Percentiles rank a stretch among this genome's conserved stretches.
Evolutionary conservation across 2,888 invertebrate genomes (phyloP).

Genomic region (Cantharis lateralis): DNA sequence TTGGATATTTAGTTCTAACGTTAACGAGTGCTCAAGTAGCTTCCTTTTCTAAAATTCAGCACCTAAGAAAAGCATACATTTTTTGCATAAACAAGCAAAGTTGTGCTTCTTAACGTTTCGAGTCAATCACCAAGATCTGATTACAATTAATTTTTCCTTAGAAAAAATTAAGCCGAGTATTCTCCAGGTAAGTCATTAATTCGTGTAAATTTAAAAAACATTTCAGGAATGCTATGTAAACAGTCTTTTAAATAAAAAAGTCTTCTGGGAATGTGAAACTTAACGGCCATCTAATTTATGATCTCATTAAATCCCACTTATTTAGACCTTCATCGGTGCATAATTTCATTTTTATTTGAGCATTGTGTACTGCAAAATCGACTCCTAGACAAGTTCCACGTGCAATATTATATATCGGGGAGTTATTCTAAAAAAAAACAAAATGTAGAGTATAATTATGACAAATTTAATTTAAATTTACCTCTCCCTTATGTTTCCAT

Average conservation of each 20-base stretch:
- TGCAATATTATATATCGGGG: slow-evolving; percentile 84
- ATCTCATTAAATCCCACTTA: slow-evolving; percentile 61
- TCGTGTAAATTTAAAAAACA: not conserved
- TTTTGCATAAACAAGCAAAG: not conserved
- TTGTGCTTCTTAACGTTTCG: not conserved
- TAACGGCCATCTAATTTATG: not conserved
- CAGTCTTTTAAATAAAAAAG: not conserved
- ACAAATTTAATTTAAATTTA: slow-evolving; percentile 51
- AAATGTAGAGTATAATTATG: too few relatives aligned
- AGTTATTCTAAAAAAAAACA: slow-evolving; percentile 62
- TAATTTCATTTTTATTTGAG: slow-evolving; percentile 63
- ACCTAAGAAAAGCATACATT: not conserved
- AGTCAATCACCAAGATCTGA: not conserved
- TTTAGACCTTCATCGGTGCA: slow-evolving; percentile 61
- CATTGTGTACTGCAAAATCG: slow-evolving; percentile 52
- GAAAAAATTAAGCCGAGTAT: not conserved
- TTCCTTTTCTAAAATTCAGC: not conserved
- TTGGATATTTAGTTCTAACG: not conserved
- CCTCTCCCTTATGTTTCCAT: slow-evolving; percentile 82
- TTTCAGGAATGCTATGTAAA: not conserved
- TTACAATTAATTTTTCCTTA: not conserved
- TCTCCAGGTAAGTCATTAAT: not conserved
- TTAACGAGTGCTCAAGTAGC: not conserved
- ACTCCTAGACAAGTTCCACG: slow-evolving; percentile 82
- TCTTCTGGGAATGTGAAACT: not conserved